A percentile compares a stretch with the other conserved stretches of the same genome.
Evolutionary conservation across 2,113 vertebrate genomes (phyloP).

Genomic region (Poeciliopsis turrubarensis): DNA sequence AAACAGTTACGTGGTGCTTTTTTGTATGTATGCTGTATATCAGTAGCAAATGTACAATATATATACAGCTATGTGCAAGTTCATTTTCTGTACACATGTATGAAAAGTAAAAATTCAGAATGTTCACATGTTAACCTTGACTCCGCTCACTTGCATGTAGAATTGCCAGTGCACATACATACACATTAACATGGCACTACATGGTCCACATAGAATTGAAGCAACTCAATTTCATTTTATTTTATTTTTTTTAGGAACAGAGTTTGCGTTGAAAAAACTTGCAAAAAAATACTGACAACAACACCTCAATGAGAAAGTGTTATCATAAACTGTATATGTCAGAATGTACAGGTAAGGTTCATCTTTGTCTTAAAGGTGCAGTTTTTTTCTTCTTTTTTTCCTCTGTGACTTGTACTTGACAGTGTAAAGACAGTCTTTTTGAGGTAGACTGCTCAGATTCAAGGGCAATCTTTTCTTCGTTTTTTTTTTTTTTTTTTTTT

Average conservation of each 20-base stretch:
- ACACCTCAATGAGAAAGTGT: slow-evolving; percentile 84
- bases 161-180: slow-evolving; percentile 76
- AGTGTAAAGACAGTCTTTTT: slow-evolving; percentile 97
- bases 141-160: slow-evolving; percentile 70
- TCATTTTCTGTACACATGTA: slow-evolving; percentile 79
- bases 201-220: slow-evolving; percentile 77
- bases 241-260: slow-evolving; percentile 56
- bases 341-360: slow-evolving; percentile 85
- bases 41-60: slow-evolving; percentile 83
- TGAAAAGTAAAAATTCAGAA: slow-evolving; percentile 76
- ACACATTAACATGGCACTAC: slow-evolving; percentile 79
- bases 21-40: slow-evolving; percentile 75
- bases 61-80: slow-evolving; percentile 83
- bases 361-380: slow-evolving; percentile 83
- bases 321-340: slow-evolving; percentile 85
- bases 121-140: slow-evolving; percentile 61
- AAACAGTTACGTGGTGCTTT: slow-evolving; percentile 81
- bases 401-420: slow-evolving; percentile 89
- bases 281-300: slow-evolving; percentile 85
- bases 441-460: slow-evolving; percentile 97
- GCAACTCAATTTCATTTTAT: slow-evolving; percentile 64
- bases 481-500: slow-evolving; percentile 42
- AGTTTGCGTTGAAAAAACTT: slow-evolving; percentile 79
- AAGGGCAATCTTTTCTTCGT: slow-evolving; percentile 83
- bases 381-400: slow-evolving; percentile 51